Evolutionary conservation across 2,888 invertebrate species (phyloP), one percentile per base, ranked within the genome.

Genomic region (Stenichneumon culpator): DNA sequence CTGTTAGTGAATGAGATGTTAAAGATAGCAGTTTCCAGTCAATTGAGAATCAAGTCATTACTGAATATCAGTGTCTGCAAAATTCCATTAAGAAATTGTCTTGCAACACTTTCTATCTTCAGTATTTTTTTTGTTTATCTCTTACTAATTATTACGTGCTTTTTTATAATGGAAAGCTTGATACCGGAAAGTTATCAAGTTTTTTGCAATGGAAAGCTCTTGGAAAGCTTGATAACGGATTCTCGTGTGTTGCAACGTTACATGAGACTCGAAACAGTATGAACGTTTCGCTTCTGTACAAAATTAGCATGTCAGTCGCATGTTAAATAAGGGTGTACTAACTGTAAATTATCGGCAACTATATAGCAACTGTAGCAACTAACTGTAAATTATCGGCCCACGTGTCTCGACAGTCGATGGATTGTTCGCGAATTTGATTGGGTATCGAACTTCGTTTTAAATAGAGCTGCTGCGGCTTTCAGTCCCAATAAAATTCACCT

Each of bases 1-100:
- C 63, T 75, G 67, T 69, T 70, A 63, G 65, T 65, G 52, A 79
- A 72, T 72, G 63, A 44, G 50, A 65, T 69, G 28, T 63, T 50
- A 32, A 74, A 57, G 32, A 6, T 22, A 14, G 25, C 25, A 39
- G 39, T 25, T 67, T 54, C 25, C 28, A 1, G 36, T 72, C 36
- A 65, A 54, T 68, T 14, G 16, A 73, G 69, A 52, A 47, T 32
- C 22, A 54, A 36, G 52, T 75, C 44, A 63, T 75, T 32, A 16
- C 68, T 60, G 52, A n/a, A 52, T 63, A 32, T 60, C 65, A 25
- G 47, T 73, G 70, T 68, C 50, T 63, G 79, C 63, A 28, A 68
- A 50, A 79, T 63, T 50, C 44, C 52, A 63, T 68, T 68, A n/a
- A 11, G 22, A 57, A 25, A 57, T 22, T 57, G 22, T 80, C 36